These are phyloP conservation scores for Rhabdophis nuchalis DNA, from an alignment of 2,797 vertebrate genomes.

Conservation along the genomic window DNA sequence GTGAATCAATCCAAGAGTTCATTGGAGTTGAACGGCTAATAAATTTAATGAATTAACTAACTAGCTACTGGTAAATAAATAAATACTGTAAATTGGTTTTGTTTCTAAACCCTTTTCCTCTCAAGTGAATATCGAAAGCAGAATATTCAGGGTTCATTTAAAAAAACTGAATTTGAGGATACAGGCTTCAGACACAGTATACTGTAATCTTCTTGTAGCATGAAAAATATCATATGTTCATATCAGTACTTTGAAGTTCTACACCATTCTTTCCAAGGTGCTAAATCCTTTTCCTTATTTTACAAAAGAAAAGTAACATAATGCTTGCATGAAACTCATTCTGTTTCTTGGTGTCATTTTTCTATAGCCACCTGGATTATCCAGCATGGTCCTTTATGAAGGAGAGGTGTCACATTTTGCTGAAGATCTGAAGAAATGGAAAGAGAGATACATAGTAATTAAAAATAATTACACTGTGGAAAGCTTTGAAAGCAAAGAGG, in stretches of 20 bases:
- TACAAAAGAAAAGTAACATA: neutral
- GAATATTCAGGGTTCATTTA: neutral
- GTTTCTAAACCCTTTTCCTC: neutral
- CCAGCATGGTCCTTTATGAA: constrained; percentile 75
- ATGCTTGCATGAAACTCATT: neutral
- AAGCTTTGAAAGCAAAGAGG: constrained; percentile 85
- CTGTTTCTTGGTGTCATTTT: neutral
- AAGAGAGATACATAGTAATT: constrained; percentile 80
- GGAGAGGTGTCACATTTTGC: constrained; percentile 74
- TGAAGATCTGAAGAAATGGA: constrained; percentile 86
- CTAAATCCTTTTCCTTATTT: neutral
- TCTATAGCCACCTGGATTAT: constrained; percentile 67
- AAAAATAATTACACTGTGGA: constrained; percentile 83
- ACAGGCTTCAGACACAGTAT: neutral
- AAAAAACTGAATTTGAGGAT: neutral
- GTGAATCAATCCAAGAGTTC: neutral
- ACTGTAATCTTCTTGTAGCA: neutral
- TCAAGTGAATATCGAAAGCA: neutral
- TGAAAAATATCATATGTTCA: neutral
- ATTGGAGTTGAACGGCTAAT: neutral
- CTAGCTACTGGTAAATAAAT: neutral
- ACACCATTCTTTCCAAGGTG: neutral
- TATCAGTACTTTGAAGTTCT: neutral
- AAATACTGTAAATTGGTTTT: neutral
- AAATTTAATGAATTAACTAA: neutral